Evolutionary conservation across 2,888 invertebrate species (phyloP), one percentile per base, ranked within the genome.

Genomic region (Trichopoda pennipes): DNA sequence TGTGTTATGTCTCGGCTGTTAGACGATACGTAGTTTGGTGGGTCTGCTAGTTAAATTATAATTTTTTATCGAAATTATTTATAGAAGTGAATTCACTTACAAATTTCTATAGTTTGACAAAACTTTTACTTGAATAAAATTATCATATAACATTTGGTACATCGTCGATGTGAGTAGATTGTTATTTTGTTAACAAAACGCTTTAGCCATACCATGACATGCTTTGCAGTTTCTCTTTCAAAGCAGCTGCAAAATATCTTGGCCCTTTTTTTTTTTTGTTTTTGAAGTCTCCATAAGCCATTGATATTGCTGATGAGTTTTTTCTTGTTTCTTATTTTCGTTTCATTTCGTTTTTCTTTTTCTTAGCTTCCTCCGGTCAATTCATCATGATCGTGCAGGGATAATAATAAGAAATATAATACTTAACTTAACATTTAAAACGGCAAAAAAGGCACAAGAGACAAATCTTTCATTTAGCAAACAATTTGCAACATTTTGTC

Each of bases 401-500:
- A 66, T 77, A 77, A 63, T 69, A 77, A 77, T 61, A 77, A 77
- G 77, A 77, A 77, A 77, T 69, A 63, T 70, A 55, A 70, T 51
- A 77, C 69, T 55, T 77, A 19, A 55, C 16, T 53, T 69, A 9
- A 28, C 47, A 70, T 77, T 69, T 63, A 55, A 77, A 70, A 17
- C 35, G 60, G 44, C 47, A 77, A 55, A 44, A 8, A 1, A 28
- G 32, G 44, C 60, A 53, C 28, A 38, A 72, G 44, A 55, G 47
- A 56, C 74, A 74, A 80, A 63, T 74, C 61, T 63, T 74, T 14
- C 69, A 69, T 55, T 80, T 80, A 61, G 47, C 51, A 44, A 63
- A 7, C 69, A 74, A 75, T 80, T 80, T 80, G 74, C 63, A 74
- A 74, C 80, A 75, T 69, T 80, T 80, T 74, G 80, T 74, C 80